These are phyloP conservation scores for Menura novaehollandiae DNA, from an alignment of 2,113 vertebrate genomes.

Conservation along the genomic window DNA sequence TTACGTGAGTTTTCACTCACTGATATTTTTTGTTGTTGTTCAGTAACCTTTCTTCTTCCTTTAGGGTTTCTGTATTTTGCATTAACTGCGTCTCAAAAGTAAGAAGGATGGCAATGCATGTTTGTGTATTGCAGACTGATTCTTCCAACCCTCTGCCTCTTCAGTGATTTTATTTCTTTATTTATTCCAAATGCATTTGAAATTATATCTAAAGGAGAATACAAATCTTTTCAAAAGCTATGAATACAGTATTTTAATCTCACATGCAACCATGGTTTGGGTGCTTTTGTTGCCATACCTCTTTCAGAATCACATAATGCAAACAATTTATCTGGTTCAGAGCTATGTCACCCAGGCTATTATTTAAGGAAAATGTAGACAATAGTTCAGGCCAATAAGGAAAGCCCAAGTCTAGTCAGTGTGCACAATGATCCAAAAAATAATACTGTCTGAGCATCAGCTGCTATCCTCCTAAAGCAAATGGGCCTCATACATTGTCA, in stretches of 20 bases:
- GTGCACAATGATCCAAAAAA: not conserved
- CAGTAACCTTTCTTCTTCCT: not conserved
- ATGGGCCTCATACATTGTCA: not conserved
- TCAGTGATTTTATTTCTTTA: not conserved
- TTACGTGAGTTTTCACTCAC: slow-evolving; percentile 2
- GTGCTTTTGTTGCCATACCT: not conserved
- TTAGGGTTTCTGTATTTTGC: not conserved
- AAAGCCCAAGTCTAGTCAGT: not conserved
- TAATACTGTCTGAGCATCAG: not conserved
- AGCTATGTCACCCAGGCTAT: not conserved
- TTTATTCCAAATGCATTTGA: not conserved
- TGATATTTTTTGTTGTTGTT: not conserved
- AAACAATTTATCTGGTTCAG: not conserved
- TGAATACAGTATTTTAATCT: not conserved
- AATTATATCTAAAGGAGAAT: not conserved
- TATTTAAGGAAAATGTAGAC: not conserved
- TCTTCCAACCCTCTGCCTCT: not conserved
- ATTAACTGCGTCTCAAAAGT: not conserved
- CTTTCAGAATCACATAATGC: not conserved
- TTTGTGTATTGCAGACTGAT: not conserved
- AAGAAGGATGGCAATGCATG: not conserved
- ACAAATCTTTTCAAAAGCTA: not conserved
- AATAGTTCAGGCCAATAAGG: not conserved
- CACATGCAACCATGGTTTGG: not conserved
- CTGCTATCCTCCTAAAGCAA: not conserved